Evolutionary conservation across 2,888 invertebrate genomes (phyloP), one percentile per base, ranked within the genome.

Genomic region (Aporophyla nigra): DNA sequence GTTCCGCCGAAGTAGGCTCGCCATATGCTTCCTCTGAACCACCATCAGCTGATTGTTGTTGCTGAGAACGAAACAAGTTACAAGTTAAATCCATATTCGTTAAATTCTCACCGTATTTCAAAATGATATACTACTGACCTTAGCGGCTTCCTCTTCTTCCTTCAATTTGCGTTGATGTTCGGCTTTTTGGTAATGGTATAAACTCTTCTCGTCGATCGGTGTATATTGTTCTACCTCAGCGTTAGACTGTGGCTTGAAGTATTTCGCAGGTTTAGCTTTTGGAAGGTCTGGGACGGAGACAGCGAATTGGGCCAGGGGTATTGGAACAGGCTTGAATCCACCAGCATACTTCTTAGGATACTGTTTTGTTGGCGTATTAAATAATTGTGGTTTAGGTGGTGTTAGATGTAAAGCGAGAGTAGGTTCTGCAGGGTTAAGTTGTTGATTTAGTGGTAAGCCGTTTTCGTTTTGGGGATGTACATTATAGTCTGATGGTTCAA

Each of bases 331-430:
- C 73, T 96, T 96, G 73, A 97, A 95, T 40, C 95, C 95, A 66
- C 95, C 94, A 79, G 94, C 91, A 90, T 95, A 97, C 89, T 97
- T 97, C 90, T 97, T 97, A 0, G 97, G 97, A 86, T 97, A 97
- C 43, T 95, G 87, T 87, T 96, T 96, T 33, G 97, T 97, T 5
- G 97, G 97, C 40, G 92, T 90, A 83, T 96, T 93, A 85, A 91
- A 92, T 86, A 84, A 89, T 90, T 88, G 88, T 70, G 84, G 93
- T 85, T 89, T 94, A 76, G 91, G 96, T 14, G 94, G 93, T 58
- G 91, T 91, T 5, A 95, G 90, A 84, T 93, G 93, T 76, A 94
- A 85, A 24, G 93, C 84, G 65, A 93, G 87, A 74, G 86, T 94
- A 86, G 90, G 94, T 87, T 93, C 94, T 85, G 88, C 94, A 90